Evolutionary conservation across 2,797 vertebrate genomes (phyloP).

Genomic region (Todus mexicanus): DNA sequence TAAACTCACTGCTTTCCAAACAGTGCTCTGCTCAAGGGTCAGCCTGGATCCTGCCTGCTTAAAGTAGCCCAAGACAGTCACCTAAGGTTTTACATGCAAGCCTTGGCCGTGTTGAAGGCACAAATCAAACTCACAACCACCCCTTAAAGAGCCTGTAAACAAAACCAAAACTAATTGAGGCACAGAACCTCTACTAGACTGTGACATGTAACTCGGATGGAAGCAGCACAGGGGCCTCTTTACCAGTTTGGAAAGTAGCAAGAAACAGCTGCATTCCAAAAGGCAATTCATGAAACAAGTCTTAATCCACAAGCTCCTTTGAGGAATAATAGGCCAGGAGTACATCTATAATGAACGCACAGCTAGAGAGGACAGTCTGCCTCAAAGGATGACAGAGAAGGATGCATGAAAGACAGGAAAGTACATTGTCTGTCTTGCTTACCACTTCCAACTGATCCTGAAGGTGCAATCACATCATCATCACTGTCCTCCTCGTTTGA

Average conservation of each 20-base stretch:
- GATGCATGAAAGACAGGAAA: neutral
- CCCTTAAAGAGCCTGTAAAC: neutral
- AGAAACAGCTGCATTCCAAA: neutral
- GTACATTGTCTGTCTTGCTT: neutral
- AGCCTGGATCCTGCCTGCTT: neutral
- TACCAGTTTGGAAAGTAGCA: neutral
- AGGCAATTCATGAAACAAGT: neutral
- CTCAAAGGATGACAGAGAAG: neutral
- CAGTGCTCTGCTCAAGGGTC: neutral
- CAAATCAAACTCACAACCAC: neutral
- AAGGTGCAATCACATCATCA: slow-evolving; percentile 81
- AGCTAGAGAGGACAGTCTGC: neutral
- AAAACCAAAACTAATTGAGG: neutral
- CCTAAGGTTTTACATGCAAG: neutral
- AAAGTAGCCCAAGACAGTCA: neutral
- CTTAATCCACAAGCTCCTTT: neutral
- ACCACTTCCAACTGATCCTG: slow-evolving; percentile 72
- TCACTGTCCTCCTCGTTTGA: slow-evolving; percentile 95
- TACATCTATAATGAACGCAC: accelerated
- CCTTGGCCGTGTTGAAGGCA: neutral
- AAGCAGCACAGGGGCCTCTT: neutral
- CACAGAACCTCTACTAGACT: neutral
- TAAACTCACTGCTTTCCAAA: neutral
- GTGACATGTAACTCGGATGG: neutral
- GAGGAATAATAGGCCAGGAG: neutral